These are phyloP conservation scores for Percopsis omiscomaycus DNA, from an alignment of 2,797 vertebrate species.

Conservation along the genomic window DNA sequence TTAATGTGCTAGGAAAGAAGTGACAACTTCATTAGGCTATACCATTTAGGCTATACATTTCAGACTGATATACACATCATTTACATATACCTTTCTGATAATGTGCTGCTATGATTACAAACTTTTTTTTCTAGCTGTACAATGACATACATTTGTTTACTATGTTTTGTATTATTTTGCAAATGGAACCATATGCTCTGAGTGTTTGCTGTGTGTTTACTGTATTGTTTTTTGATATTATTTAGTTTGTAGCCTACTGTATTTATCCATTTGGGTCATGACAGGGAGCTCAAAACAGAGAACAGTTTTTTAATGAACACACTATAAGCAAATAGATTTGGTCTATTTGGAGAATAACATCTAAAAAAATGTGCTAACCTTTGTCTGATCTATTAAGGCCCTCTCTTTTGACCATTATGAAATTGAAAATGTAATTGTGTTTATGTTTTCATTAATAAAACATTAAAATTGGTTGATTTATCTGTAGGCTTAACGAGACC, in stretches of 20 bases:
- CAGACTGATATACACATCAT: slow-evolving; percentile 9
- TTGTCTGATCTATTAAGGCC: no score
- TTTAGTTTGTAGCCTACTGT: neutral
- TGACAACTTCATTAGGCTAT: slow-evolving; percentile 3
- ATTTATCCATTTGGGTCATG: slow-evolving; percentile 24
- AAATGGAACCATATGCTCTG: slow-evolving; percentile 34
- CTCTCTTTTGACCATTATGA: no score
- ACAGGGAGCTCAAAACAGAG: slow-evolving; percentile 49
- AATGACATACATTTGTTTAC: slow-evolving; percentile 14
- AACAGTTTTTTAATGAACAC: neutral
- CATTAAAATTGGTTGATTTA: neutral
- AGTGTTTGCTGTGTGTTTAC: slow-evolving; percentile 13
- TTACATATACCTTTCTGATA: slow-evolving; percentile 14
- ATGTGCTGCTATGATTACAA: slow-evolving; percentile 21
- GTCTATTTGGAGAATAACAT: no score
- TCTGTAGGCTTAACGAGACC: no score
- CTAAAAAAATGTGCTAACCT: no score
- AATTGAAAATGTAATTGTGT: neutral
- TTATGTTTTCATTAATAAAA: slow-evolving; percentile 17
- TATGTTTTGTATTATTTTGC: slow-evolving; percentile 27
- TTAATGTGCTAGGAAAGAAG: slow-evolving; percentile 12
- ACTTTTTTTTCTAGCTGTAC: slow-evolving; percentile 21
- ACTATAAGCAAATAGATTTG: neutral
- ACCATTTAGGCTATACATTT: neutral
- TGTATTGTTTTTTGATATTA: slow-evolving; percentile 17